A percentile compares a stretch with the other conserved stretches of the same genome.
phyloP scores from a whole-genome alignment of 2,113 vertebrate species.

The Psettodes erumei region DNA sequence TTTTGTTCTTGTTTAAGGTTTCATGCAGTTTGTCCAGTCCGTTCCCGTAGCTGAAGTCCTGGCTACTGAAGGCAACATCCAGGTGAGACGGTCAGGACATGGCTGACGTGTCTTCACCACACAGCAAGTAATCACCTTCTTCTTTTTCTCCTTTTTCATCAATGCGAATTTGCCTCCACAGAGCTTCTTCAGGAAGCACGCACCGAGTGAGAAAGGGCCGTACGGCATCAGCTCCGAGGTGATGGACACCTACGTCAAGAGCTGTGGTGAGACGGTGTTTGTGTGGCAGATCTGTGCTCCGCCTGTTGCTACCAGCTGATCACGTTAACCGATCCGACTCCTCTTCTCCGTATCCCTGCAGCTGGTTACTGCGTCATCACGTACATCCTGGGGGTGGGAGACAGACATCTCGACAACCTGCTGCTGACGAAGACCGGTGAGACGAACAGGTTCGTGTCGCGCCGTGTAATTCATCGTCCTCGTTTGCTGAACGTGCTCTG shows the following conservation, averaged over 20 bases:
- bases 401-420: conserved; percentile 97
- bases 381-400: conserved; percentile 97
- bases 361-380: conserved; percentile 99
- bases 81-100: conserved; percentile 79
- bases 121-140: no score
- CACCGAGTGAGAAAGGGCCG: conserved; percentile 95
- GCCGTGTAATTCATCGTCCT: rapidly evolving
- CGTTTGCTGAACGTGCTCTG: background rate
- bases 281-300: rapidly evolving
- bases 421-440: conserved; percentile 93
- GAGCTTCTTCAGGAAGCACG: conserved; percentile 97
- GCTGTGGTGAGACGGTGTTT: conserved; percentile 89
- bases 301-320: background rate
- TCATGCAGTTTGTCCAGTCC: conserved; percentile 99
- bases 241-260: conserved; percentile 99
- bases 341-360: conserved; percentile 63
- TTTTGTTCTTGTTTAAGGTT: conserved; percentile 81
- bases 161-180: conserved; percentile 57
- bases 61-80: conserved; percentile 97
- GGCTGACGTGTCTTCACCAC: background rate
- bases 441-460: background rate
- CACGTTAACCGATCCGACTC: no score
- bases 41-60: conserved; percentile 98
- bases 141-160: no score
- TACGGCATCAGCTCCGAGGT: conserved; percentile 97